phyloP scores from a whole-genome alignment of 2,888 invertebrate species.

The Dryocosmus kuriphilus region DNA sequence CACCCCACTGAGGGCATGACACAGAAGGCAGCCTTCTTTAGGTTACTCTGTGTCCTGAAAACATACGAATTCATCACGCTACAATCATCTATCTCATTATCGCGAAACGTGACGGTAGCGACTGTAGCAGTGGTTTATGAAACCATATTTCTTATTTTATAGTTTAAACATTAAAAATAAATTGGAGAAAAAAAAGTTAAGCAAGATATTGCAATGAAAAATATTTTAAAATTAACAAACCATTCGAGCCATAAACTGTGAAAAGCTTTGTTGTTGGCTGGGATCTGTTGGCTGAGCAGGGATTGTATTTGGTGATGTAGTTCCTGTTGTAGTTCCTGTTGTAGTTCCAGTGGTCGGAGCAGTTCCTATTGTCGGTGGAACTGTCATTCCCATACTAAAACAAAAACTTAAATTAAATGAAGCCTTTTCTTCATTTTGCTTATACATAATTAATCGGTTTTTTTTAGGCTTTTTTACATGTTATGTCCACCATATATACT shows the following conservation, averaged over 20 bases:
- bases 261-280: slow-evolving; percentile 71
- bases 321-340: slow-evolving; percentile 61
- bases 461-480: too few relatives aligned
- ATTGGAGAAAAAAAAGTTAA: too few relatives aligned
- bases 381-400: slow-evolving; percentile 72
- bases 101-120: background rate
- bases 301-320: slow-evolving; percentile 58
- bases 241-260: slow-evolving; percentile 90
- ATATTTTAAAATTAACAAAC: slow-evolving; percentile 72
- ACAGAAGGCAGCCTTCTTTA: too few relatives aligned
- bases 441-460: background rate
- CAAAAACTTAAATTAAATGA: slow-evolving; percentile 3
- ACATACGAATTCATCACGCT: background rate
- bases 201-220: too few relatives aligned
- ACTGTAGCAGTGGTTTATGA: background rate
- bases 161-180: too few relatives aligned
- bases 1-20: too few relatives aligned
- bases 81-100: slow-evolving; percentile 1
- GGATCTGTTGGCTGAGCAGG: slow-evolving; percentile 67
- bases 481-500: too few relatives aligned
- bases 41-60: too few relatives aligned
- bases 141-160: too few relatives aligned
- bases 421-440: background rate
- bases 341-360: slow-evolving; percentile 71
- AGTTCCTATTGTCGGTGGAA: slow-evolving; percentile 74